A percentile compares a stretch with the other conserved stretches of the same genome.
These are phyloP conservation scores for Pseudonaja textilis DNA, from an alignment of 2,113 vertebrate species.

Conservation along the genomic window DNA sequence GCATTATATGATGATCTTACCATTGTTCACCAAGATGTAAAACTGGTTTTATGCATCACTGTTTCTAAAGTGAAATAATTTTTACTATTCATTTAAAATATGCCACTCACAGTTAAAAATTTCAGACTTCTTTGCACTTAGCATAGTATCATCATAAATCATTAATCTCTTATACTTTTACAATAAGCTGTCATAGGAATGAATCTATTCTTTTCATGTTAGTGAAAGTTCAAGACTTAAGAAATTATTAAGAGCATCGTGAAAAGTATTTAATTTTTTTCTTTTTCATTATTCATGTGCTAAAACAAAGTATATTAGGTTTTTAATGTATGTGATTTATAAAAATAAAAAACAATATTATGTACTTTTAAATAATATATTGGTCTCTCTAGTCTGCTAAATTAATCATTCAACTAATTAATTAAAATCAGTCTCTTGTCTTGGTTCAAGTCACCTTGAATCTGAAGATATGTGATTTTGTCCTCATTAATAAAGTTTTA, in stretches of 20 bases:
- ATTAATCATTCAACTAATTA: neutral
- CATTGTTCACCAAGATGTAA: slow-evolving; percentile 51
- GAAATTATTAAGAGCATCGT: slow-evolving; percentile 34
- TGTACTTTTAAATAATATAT: slow-evolving; percentile 23
- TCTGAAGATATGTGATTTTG: neutral
- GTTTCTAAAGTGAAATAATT: slow-evolving; percentile 54
- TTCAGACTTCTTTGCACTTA: slow-evolving; percentile 58
- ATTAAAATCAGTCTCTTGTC: neutral
- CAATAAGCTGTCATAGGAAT: slow-evolving; percentile 35
- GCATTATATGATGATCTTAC: slow-evolving; percentile 52
- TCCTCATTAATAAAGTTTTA: neutral
- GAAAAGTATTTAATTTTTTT: slow-evolving; percentile 22
- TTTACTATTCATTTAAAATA: slow-evolving; percentile 58
- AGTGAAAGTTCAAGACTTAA: slow-evolving; percentile 8
- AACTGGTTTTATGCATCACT: slow-evolving; percentile 50
- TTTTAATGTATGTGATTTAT: slow-evolving; percentile 8
- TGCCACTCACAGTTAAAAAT: slow-evolving; percentile 53
- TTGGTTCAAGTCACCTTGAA: neutral
- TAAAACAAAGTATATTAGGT: slow-evolving; percentile 3
- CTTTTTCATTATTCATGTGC: slow-evolving; percentile 15
- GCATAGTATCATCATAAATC: slow-evolving; percentile 54
- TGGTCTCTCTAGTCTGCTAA: slow-evolving; percentile 3
- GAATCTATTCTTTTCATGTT: slow-evolving; percentile 42
- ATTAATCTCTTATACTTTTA: slow-evolving; percentile 52
- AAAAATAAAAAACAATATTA: slow-evolving; percentile 17